phyloP scores from a whole-genome alignment of 2,113 vertebrate genomes.

The Zeus faber region DNA sequence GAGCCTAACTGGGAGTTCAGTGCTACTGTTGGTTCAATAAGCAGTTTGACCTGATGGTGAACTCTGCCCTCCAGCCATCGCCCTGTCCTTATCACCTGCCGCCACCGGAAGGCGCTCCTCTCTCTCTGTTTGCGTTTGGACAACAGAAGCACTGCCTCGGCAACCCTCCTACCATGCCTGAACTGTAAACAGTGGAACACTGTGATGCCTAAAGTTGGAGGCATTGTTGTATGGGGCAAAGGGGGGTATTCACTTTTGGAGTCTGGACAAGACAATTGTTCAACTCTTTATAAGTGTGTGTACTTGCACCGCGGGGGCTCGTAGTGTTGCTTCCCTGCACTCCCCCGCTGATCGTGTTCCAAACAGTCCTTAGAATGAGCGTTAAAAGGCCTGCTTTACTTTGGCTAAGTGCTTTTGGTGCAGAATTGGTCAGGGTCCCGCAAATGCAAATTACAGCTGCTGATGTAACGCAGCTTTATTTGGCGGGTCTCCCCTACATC shows the following conservation, averaged over 20 bases:
- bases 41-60: conserved; percentile 14
- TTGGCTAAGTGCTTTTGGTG: background rate
- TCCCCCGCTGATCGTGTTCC: too few species aligned
- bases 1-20: background rate
- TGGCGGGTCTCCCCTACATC: conserved; percentile 8
- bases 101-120: conserved; percentile 22
- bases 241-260: too few species aligned
- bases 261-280: too few species aligned
- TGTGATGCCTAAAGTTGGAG: too few species aligned
- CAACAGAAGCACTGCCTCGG: conserved; percentile 7
- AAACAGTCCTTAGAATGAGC: too few species aligned
- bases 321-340: too few species aligned
- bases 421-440: too few species aligned
- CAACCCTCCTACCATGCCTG: background rate
- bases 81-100: conserved; percentile 18
- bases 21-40: background rate
- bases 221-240: too few species aligned
- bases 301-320: too few species aligned
- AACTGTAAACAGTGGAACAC: background rate
- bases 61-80: conserved; percentile 15
- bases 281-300: too few species aligned
- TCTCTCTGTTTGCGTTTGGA: conserved; percentile 35
- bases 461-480: conserved; percentile 1
- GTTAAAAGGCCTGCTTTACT: too few species aligned
- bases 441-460: too few species aligned